A percentile compares a stretch with the other conserved stretches of the same genome.
Evolutionary conservation across 2,113 vertebrate genomes (phyloP).

Genomic region (Orientallactaga bullata): DNA sequence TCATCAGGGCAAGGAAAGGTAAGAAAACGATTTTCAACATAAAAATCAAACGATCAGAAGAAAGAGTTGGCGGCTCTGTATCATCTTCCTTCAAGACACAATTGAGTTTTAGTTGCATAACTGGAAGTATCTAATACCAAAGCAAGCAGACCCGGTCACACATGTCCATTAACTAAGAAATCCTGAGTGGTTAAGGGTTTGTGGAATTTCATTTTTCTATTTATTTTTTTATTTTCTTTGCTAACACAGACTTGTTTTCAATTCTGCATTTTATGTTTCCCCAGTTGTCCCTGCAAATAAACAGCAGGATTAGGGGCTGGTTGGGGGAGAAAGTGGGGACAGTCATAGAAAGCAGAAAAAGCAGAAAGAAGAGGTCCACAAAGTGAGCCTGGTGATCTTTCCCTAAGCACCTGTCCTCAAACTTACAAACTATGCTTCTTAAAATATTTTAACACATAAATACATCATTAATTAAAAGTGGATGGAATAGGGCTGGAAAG

Average conservation of each 20-base stretch:
- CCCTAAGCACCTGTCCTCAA: constrained; percentile 60
- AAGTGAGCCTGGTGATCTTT: constrained; percentile 69
- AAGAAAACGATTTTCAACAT: constrained; percentile 44
- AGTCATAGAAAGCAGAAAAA: constrained; percentile 57
- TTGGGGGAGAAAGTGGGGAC: constrained; percentile 59
- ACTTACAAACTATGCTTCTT: constrained; percentile 73
- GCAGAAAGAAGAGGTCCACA: constrained; percentile 59
- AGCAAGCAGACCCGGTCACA: constrained; percentile 59
- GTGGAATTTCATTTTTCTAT: constrained; percentile 57
- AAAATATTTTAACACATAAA: constrained; percentile 82
- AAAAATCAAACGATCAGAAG: constrained; percentile 59
- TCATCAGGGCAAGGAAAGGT: constrained; percentile 1
- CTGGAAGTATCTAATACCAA: constrained; percentile 61
- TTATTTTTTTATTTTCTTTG: constrained; percentile 60
- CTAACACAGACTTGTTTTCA: constrained; percentile 54
- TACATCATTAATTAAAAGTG: too few relatives aligned
- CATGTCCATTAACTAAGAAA: constrained; percentile 54
- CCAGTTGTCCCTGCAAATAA: constrained; percentile 64
- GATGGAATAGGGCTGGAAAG: neutral
- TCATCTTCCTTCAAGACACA: neutral
- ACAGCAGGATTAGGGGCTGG: constrained; percentile 61
- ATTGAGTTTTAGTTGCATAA: constrained; percentile 53
- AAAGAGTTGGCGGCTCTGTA: neutral
- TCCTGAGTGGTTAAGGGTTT: constrained; percentile 54
- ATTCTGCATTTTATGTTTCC: constrained; percentile 56